Percentiles rank a stretch among this genome's conserved stretches.
phyloP scores from a whole-genome alignment of 2,113 vertebrate species.

The Acrocephalus arundinaceus region DNA sequence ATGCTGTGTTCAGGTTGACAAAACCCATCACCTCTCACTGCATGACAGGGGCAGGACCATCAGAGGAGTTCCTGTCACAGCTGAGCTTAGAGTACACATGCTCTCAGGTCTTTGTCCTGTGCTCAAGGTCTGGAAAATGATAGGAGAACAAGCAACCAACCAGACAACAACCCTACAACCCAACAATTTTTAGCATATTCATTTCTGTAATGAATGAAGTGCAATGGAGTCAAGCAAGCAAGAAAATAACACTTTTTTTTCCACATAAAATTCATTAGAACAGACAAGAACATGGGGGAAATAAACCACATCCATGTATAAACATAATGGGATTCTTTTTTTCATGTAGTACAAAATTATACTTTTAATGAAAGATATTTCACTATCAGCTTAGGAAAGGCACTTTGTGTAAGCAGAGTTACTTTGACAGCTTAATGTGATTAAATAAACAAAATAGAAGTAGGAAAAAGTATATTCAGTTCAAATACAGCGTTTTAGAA shows the following conservation, averaged over 20 bases:
- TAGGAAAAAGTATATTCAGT: background rate
- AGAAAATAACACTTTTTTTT: background rate
- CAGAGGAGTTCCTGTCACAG: background rate
- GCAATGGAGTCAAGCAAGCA: background rate
- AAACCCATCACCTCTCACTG: background rate
- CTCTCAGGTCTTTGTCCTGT: background rate
- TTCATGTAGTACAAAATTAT: background rate
- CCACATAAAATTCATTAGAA: background rate
- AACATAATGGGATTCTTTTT: background rate
- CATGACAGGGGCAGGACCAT: background rate
- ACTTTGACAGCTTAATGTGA: background rate
- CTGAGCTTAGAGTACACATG: background rate
- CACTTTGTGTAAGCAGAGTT: background rate
- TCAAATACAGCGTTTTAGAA: background rate
- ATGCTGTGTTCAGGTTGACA: background rate
- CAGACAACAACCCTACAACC: background rate
- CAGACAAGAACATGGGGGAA: background rate
- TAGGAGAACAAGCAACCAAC: background rate
- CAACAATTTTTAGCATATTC: background rate
- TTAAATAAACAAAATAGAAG: background rate
- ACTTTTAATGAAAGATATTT: background rate
- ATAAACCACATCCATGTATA: background rate
- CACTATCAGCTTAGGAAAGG: background rate
- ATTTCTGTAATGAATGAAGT: background rate
- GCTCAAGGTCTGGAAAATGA: background rate